Percentiles rank a stretch among this genome's conserved stretches.
These are phyloP conservation scores for Schlechtendalia chinensis DNA, from an alignment of 1,140 invertebrate genomes.

Conservation along the genomic window DNA sequence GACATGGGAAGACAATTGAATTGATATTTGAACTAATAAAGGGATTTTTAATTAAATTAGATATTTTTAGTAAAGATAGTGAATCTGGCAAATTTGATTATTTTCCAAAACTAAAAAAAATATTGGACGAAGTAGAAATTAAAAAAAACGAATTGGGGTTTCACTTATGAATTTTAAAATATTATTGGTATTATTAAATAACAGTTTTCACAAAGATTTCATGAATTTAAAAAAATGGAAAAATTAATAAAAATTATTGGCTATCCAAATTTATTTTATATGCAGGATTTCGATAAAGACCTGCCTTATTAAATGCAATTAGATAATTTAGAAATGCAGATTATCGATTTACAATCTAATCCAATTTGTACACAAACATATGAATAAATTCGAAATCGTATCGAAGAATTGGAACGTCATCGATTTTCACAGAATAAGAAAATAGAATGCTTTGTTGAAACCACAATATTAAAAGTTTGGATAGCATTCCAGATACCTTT, in stretches of 20 bases:
- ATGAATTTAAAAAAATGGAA: conserved; percentile 17
- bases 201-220: conserved; percentile 30
- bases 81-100: no score
- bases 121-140: no score
- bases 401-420: conserved; percentile 14
- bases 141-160: neutral
- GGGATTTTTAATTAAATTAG: conserved; percentile 8
- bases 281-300: conserved; percentile 5
- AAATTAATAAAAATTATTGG: conserved; percentile 20
- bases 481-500: conserved; percentile 1
- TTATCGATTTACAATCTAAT: conserved; percentile 16
- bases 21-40: conserved; percentile 15
- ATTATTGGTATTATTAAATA: neutral
- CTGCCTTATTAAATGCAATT: conserved; percentile 1
- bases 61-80: no score
- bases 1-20: conserved; percentile 2
- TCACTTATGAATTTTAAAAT: neutral
- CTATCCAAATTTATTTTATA: conserved; percentile 9
- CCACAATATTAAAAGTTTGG: conserved; percentile 11
- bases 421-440: neutral
- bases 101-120: no score
- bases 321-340: conserved; percentile 6
- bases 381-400: neutral
- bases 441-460: conserved; percentile 5
- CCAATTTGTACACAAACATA: conserved; percentile 5